phyloP scores from a whole-genome alignment of 2,113 vertebrate species.

The Microcebus griseorufus region DNA sequence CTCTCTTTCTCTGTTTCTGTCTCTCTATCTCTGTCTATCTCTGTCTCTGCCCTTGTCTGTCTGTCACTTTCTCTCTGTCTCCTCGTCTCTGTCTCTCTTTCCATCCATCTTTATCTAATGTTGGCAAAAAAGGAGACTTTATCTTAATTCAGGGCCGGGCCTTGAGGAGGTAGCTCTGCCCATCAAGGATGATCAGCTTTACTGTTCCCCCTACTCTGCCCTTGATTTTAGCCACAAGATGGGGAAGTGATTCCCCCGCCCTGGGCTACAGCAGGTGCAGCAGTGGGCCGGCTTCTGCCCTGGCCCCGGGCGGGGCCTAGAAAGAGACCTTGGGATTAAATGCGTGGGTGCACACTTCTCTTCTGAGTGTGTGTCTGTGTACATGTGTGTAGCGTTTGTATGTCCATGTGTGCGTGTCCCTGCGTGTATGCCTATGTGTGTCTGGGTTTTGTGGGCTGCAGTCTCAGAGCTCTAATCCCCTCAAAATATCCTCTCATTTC shows the following conservation, averaged over 20 bases:
- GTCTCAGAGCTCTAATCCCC: not conserved
- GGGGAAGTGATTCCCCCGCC: not conserved
- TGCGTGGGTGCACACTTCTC: not conserved
- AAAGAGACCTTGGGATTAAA: accelerated
- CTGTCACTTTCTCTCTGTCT: no score
- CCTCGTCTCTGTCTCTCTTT: not conserved
- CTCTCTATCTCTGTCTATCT: no score
- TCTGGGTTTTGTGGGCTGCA: accelerated
- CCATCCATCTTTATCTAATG: not conserved
- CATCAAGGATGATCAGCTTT: not conserved
- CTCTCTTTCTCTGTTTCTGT: no score
- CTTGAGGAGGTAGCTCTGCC: not conserved
- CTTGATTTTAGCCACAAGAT: not conserved
- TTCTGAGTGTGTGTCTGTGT: not conserved
- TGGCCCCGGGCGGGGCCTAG: not conserved
- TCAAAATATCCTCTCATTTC: not conserved
- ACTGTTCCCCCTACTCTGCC: not conserved
- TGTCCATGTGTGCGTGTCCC: not conserved
- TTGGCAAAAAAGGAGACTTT: not conserved
- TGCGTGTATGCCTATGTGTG: accelerated
- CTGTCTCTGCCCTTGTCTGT: not conserved
- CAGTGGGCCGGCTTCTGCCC: accelerated
- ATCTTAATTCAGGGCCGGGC: no score
- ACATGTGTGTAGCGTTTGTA: no score
- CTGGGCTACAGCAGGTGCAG: not conserved